phyloP scores from a whole-genome alignment of 1,140 invertebrate species.

The Vanessa tameamea region DNA sequence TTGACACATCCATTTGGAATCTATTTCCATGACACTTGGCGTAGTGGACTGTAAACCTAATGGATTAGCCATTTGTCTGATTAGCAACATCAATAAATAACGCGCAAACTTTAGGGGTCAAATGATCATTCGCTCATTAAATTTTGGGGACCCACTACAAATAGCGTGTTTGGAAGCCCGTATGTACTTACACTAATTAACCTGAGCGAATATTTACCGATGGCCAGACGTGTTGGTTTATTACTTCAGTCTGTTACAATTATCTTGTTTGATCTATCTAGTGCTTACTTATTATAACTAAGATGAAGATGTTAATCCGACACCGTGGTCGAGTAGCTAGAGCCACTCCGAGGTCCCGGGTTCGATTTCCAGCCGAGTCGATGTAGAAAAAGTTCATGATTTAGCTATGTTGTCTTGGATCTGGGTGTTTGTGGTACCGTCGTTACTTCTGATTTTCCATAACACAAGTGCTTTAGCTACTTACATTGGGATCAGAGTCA shows the following conservation, averaged over 20 bases:
- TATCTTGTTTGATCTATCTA: neutral
- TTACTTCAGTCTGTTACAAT: neutral
- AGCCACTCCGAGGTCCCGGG: no score
- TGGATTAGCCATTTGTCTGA: slow-evolving; percentile 78
- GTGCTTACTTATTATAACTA: neutral
- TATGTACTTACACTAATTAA: slow-evolving; percentile 65
- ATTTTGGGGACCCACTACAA: slow-evolving; percentile 58
- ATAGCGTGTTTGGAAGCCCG: slow-evolving; percentile 44
- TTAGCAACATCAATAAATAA: slow-evolving; percentile 78
- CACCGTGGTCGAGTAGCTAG: no score
- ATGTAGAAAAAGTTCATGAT: no score
- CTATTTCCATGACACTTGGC: slow-evolving; percentile 59
- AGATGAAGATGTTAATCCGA: no score
- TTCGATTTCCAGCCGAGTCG: no score
- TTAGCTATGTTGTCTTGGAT: no score
- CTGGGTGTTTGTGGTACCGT: no score
- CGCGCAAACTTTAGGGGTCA: slow-evolving; percentile 55
- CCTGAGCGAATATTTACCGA: slow-evolving; percentile 33
- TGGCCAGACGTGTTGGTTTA: slow-evolving; percentile 1
- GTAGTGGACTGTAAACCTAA: slow-evolving; percentile 60
- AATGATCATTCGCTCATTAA: slow-evolving; percentile 73
- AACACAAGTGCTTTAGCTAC: no score
- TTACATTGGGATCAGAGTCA: no score
- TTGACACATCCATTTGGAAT: slow-evolving; percentile 61
- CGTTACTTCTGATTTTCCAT: no score